Percentiles rank a stretch among this genome's conserved stretches.
Evolutionary conservation across 2,797 vertebrate species (phyloP).

Genomic region (Enteromius anoplus): DNA sequence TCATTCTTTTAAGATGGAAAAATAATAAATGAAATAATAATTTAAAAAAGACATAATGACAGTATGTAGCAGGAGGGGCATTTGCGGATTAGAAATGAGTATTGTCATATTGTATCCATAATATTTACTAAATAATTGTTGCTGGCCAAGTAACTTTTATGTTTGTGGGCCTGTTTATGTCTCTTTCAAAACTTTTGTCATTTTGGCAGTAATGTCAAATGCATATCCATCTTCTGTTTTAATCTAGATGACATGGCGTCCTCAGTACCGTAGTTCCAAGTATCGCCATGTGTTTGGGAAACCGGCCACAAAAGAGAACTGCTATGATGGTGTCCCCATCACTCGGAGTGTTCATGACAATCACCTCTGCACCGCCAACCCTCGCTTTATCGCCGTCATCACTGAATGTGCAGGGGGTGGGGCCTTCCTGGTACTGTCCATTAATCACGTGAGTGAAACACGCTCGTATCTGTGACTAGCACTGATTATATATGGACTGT

Average conservation of each 20-base stretch:
- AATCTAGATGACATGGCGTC: conserved; percentile 89
- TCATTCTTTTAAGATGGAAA: background rate
- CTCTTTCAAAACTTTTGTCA: background rate
- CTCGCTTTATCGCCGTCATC: conserved; percentile 91
- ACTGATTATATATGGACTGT: background rate
- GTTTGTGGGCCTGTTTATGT: background rate
- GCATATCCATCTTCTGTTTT: background rate
- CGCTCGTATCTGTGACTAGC: background rate
- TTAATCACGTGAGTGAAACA: conserved; percentile 79
- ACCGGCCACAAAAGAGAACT: conserved; percentile 82
- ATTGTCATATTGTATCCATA: background rate
- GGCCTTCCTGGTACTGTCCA: conserved; percentile 88
- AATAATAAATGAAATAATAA: background rate
- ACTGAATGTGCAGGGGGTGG: conserved; percentile 90
- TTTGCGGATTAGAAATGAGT: background rate
- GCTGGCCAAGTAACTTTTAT: background rate
- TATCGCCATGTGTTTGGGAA: conserved; percentile 92
- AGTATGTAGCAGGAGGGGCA: background rate
- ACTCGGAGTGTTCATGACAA: conserved; percentile 92
- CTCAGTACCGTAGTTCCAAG: conserved; percentile 88
- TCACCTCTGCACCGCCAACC: conserved; percentile 91
- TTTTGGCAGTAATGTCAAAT: background rate
- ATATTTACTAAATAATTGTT: background rate
- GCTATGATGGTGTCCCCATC: conserved; percentile 90
- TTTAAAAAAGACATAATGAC: background rate